Evolutionary conservation across 2,888 invertebrate species (phyloP).

Genomic region (Drosophila borborema): DNA sequence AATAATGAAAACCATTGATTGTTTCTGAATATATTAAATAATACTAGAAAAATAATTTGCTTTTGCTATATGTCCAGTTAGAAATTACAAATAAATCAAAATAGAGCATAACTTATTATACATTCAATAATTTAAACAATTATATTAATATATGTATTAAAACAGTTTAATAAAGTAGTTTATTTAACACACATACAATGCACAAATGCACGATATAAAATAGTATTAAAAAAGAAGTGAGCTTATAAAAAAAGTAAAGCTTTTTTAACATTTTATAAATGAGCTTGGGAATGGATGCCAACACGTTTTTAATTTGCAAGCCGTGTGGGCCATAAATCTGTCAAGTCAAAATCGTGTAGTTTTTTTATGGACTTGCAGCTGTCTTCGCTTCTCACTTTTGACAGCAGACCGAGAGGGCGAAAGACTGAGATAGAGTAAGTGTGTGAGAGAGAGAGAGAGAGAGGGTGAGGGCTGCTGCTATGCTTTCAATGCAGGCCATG

Average conservation of each 20-base stretch:
- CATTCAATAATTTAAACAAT: background rate
- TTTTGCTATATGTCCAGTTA: too few species aligned
- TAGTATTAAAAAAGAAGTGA: background rate
- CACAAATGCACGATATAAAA: background rate
- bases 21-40: too few species aligned
- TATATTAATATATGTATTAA: background rate
- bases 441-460: background rate
- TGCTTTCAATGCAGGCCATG: constrained; percentile 41
- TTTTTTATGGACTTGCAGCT: constrained; percentile 46
- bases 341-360: constrained; percentile 50
- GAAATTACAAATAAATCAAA: background rate
- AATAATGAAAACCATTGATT: too few species aligned
- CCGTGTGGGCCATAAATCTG: constrained; percentile 51
- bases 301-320: constrained; percentile 64
- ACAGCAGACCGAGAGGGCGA: constrained; percentile 5
- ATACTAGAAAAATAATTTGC: too few species aligned
- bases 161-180: background rate
- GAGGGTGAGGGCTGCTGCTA: background rate
- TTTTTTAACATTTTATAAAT: constrained; percentile 32
- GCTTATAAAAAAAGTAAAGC: background rate
- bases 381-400: constrained; percentile 46
- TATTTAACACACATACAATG: too few species aligned
- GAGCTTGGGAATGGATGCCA: constrained; percentile 49
- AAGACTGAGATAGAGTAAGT: background rate
- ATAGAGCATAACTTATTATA: background rate